phyloP scores from a whole-genome alignment of 2,888 invertebrate species.

The Craniophora ligustri region DNA sequence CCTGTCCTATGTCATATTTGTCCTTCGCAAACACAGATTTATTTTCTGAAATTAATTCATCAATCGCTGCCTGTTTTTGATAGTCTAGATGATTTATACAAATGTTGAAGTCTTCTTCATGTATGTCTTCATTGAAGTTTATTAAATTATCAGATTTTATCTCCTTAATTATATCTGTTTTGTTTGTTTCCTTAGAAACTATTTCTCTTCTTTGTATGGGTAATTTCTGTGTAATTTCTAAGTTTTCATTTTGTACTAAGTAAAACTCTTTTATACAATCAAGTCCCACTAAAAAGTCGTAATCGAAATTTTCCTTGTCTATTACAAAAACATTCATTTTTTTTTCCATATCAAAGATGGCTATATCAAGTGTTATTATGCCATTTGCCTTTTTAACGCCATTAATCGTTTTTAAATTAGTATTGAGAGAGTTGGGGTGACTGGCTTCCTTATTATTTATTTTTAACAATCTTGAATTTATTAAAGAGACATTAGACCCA shows the following conservation, averaged over 20 bases:
- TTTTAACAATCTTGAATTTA: conserved; percentile 25
- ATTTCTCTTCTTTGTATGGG: no score
- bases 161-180: no score
- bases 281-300: conserved; percentile 32
- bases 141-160: no score
- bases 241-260: conserved; percentile 6
- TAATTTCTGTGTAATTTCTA: no score
- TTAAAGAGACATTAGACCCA: conserved; percentile 22
- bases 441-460: not conserved
- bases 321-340: conserved; percentile 12
- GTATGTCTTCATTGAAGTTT: not conserved
- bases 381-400: no score
- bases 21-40: conserved; percentile 12
- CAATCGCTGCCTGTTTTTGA: no score
- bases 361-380: no score
- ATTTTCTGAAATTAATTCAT: conserved; percentile 1
- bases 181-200: not conserved
- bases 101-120: not conserved
- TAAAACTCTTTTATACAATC: conserved; percentile 32
- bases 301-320: conserved; percentile 14
- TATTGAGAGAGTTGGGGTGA: conserved; percentile 2
- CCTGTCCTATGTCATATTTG: conserved; percentile 10
- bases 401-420: no score
- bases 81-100: conserved; percentile 6
- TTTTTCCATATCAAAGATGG: conserved; percentile 8